phyloP scores from a whole-genome alignment of 35 echinoderm and acorn worm species.

The Stichopus chloronotus region DNA sequence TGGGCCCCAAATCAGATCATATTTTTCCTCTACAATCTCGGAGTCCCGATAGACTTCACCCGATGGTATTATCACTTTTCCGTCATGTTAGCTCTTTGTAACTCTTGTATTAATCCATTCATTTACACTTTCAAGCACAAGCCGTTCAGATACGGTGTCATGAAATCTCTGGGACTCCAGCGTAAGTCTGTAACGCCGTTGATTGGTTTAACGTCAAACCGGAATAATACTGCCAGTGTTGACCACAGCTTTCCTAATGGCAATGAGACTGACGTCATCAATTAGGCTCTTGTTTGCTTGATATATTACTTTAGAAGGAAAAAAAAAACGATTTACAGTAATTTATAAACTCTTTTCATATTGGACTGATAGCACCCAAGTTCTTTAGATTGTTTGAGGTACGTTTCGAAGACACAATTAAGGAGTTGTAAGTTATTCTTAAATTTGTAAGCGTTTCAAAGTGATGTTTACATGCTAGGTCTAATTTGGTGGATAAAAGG shows the following conservation, averaged over 20 bases:
- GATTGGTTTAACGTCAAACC: neutral
- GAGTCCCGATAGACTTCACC: constrained; percentile 70
- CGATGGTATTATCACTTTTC: constrained; percentile 73
- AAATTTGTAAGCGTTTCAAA: no score
- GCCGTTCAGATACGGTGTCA: constrained; percentile 62
- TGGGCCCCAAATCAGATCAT: constrained; percentile 88
- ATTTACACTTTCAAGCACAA: constrained; percentile 83
- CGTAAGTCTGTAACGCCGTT: neutral
- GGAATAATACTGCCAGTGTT: neutral
- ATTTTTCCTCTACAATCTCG: constrained; percentile 78
- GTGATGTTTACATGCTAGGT: no score
- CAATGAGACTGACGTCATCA: neutral
- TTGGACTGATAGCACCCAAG: no score
- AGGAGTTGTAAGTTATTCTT: no score
- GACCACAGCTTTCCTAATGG: neutral
- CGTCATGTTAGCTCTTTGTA: constrained; percentile 73
- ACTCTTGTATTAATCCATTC: constrained; percentile 84
- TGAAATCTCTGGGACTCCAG: neutral
- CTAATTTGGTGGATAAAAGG: no score
- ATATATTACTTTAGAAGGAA: no score
- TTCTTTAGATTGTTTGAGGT: no score
- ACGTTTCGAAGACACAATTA: no score
- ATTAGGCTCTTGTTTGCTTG: no score
- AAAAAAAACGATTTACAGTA: no score
- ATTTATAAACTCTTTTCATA: no score